Conservation (phyloP, 2,888 invertebrate genomes). For the Phanerotoma sp. region DNA sequence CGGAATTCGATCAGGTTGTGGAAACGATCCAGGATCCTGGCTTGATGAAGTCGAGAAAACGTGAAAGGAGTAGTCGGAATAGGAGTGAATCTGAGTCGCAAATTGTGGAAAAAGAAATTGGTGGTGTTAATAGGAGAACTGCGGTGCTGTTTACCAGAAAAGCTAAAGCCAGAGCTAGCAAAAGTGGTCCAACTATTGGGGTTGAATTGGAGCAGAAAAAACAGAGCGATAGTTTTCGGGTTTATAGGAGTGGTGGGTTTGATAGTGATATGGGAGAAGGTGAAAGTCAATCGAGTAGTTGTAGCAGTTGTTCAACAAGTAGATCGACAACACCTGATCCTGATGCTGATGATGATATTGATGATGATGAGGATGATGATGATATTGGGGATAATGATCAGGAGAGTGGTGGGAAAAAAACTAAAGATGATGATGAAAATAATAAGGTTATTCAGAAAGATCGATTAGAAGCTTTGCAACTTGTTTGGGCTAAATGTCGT, state of each 20-base stretch:
- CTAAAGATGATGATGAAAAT: slow-evolving; percentile 36
- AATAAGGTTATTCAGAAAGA: slow-evolving; percentile 33
- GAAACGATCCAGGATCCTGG: too few species aligned
- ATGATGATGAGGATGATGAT: slow-evolving; percentile 57
- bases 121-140: slow-evolving; percentile 69
- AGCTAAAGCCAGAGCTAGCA: slow-evolving; percentile 63
- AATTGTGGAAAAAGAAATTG: slow-evolving; percentile 44
- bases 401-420: slow-evolving; percentile 25
- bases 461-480: slow-evolving; percentile 78
- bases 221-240: slow-evolving; percentile 53
- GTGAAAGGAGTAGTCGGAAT: slow-evolving; percentile 48
- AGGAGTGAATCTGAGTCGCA: slow-evolving; percentile 44
- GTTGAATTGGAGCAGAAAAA: slow-evolving; percentile 47
- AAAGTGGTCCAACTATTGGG: slow-evolving; percentile 44
- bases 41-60: slow-evolving; percentile 46
- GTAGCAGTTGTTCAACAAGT: slow-evolving; percentile 55
- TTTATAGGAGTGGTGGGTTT: slow-evolving; percentile 50
- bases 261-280: slow-evolving; percentile 54
- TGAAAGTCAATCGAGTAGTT: slow-evolving; percentile 54
- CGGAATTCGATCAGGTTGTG: slow-evolving; percentile 45
- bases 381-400: slow-evolving; percentile 49
- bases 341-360: slow-evolving; percentile 53
- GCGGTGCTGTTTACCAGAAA: slow-evolving; percentile 79
- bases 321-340: slow-evolving; percentile 50
- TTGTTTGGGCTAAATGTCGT: slow-evolving; percentile 97